Base-by-base conservation (phyloP, 2,113 vertebrate species). In the Clarias batrachus region DNA sequence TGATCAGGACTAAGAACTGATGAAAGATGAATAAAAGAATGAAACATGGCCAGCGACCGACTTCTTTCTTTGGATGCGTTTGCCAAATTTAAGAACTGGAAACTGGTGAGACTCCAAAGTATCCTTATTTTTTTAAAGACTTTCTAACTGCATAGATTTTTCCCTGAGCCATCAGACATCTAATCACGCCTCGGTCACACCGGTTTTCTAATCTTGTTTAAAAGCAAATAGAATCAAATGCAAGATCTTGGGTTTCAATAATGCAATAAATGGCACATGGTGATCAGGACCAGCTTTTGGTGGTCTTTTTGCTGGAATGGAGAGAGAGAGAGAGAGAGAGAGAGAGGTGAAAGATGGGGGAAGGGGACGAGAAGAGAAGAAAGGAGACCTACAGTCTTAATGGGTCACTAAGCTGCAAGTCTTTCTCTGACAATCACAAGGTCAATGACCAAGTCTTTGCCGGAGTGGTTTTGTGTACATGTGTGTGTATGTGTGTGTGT, bases 301-400 rank as follows among this genome's bases (percentile, higher is more conserved):
- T 93, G 93, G 95, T 92, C 93, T 94, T 94, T 94, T 93, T 95
- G 94, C 93, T 95, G 93, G 88, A 94, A 92, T 95, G 94, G 94
- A 95, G 94, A 95, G 93, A 90, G 92, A 95, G 93, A 90, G 91
- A 94, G 94, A 92, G 93, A 37, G 54, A 17, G 30, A 95, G 93
- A 90, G 91, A 94, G 94, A 92, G 93, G 74, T 68, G 27, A 52
- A 74, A 56, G 30, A 76, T 57, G 84, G 82, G 57, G 79, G 33
- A 60, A 9, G 19, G 87, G 63, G 23, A 27, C 66, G 84, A 17
- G 70, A 33, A 83, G 62, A 86, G 85, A 78, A 76, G 25, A 88
- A 74, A 87, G 57, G 37, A 71, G 66, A 78, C 70, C 66, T 87
- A 70, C 76, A 82, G 84, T 89, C 82, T 89, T 85, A 83, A 89